Percentiles rank a stretch among this genome's conserved stretches.
phyloP scores from a whole-genome alignment of 1,140 invertebrate genomes.

The Drosophila tani region DNA sequence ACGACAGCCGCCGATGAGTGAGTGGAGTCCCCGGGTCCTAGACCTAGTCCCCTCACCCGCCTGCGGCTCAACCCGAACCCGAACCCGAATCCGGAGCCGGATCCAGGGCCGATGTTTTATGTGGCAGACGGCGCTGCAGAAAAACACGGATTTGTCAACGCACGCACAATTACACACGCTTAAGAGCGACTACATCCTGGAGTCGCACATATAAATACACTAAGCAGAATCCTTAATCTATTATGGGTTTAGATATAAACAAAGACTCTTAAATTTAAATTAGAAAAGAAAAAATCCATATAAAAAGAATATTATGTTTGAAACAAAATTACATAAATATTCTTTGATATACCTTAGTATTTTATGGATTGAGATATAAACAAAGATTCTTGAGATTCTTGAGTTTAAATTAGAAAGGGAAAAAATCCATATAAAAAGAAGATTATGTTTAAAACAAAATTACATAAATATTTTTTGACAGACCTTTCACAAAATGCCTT shows the following conservation, averaged over 20 bases:
- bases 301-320: too few relatives aligned
- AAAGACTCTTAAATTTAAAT: not conserved
- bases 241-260: not conserved
- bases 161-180: constrained; percentile 80
- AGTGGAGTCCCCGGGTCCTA: constrained; percentile 24
- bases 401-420: not conserved
- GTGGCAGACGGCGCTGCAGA: constrained; percentile 58
- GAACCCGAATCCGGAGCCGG: not conserved
- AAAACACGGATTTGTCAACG: constrained; percentile 77
- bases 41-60: constrained; percentile 2
- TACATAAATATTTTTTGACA: too few relatives aligned
- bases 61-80: constrained; percentile 32
- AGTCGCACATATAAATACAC: constrained; percentile 12
- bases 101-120: constrained; percentile 52
- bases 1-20: constrained; percentile 47
- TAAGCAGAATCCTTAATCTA: not conserved
- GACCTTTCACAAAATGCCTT: too few relatives aligned
- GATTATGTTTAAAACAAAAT: too few relatives aligned
- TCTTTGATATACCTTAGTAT: too few relatives aligned
- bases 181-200: constrained; percentile 69
- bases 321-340: too few relatives aligned
- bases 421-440: too few relatives aligned
- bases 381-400: not conserved
- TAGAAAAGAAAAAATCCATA: too few relatives aligned
- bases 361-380: not conserved